A percentile compares a stretch with the other conserved stretches of the same genome.
Evolutionary conservation across 2,797 vertebrate species (phyloP).

Genomic region (Karalla daura): DNA sequence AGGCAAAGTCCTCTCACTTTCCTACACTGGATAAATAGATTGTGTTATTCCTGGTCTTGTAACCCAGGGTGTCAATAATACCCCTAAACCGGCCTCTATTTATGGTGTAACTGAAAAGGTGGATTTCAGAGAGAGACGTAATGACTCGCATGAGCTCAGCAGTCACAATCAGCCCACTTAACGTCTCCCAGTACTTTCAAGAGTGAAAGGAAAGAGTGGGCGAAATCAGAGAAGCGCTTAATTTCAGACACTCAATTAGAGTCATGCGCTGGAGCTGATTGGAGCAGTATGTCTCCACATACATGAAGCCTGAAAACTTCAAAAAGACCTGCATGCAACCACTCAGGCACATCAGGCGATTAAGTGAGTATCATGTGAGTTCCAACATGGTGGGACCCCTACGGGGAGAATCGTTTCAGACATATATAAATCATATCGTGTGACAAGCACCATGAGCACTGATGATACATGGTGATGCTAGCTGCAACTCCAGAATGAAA

Average conservation of each 20-base stretch:
- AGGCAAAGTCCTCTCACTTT: slow-evolving; percentile 50
- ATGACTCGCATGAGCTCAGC: slow-evolving; percentile 7
- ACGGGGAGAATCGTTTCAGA: slow-evolving; percentile 28
- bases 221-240: neutral
- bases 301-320: slow-evolving; percentile 33
- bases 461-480: slow-evolving; percentile 50
- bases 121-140: slow-evolving; percentile 34
- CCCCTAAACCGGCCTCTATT: slow-evolving; percentile 32
- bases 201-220: slow-evolving; percentile 14
- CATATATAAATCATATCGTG: slow-evolving; percentile 48
- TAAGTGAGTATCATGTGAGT: slow-evolving; percentile 33
- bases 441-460: slow-evolving; percentile 44
- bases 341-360: slow-evolving; percentile 31
- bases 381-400: slow-evolving; percentile 49
- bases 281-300: slow-evolving; percentile 36
- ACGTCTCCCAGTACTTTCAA: neutral
- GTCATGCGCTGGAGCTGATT: slow-evolving; percentile 15
- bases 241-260: slow-evolving; percentile 3
- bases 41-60: slow-evolving; percentile 64
- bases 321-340: slow-evolving; percentile 19
- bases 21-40: slow-evolving; percentile 57
- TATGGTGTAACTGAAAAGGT: slow-evolving; percentile 35
- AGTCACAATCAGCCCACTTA: slow-evolving; percentile 29
- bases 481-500: slow-evolving; percentile 55
- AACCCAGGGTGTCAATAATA: slow-evolving; percentile 40